Conservation (phyloP, 2,113 vertebrate genomes). For the Miniopterus natalensis region DNA sequence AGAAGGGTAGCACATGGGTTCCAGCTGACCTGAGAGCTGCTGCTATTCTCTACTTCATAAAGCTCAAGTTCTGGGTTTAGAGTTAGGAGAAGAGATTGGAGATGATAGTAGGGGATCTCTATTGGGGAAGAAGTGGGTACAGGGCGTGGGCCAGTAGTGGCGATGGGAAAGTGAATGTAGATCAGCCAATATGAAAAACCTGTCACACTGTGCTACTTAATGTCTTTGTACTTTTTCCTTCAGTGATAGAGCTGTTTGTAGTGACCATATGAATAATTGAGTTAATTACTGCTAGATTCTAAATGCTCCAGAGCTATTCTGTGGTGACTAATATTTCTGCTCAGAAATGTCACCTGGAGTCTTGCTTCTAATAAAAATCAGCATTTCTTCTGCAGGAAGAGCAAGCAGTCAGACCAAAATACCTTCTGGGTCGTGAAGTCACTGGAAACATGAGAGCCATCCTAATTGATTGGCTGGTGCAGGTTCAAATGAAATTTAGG, state of each 20-base stretch:
- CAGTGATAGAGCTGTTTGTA: background rate
- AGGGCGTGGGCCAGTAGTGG: background rate
- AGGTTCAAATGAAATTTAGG: conserved; percentile 91
- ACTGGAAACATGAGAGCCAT: conserved; percentile 92
- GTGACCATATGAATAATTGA: background rate
- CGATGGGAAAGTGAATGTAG: background rate
- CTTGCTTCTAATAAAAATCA: conserved; percentile 2
- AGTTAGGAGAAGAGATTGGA: background rate
- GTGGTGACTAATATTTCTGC: background rate
- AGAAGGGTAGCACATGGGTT: background rate
- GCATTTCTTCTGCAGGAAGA: conserved; percentile 85
- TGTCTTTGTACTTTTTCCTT: background rate
- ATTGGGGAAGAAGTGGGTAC: background rate
- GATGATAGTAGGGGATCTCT: background rate
- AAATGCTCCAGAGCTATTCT: background rate
- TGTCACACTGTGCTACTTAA: background rate
- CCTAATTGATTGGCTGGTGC: conserved; percentile 95
- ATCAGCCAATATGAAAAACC: background rate
- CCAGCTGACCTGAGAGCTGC: background rate
- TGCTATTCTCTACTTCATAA: background rate
- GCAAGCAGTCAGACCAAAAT: conserved; percentile 88
- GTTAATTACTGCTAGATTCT: background rate
- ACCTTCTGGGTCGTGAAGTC: conserved; percentile 90
- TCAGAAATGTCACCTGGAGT: background rate
- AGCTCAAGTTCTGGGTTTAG: conserved; percentile 21